Evolutionary conservation across 1,140 invertebrate genomes (phyloP).

Genomic region (Anoplolepis gracilipes): DNA sequence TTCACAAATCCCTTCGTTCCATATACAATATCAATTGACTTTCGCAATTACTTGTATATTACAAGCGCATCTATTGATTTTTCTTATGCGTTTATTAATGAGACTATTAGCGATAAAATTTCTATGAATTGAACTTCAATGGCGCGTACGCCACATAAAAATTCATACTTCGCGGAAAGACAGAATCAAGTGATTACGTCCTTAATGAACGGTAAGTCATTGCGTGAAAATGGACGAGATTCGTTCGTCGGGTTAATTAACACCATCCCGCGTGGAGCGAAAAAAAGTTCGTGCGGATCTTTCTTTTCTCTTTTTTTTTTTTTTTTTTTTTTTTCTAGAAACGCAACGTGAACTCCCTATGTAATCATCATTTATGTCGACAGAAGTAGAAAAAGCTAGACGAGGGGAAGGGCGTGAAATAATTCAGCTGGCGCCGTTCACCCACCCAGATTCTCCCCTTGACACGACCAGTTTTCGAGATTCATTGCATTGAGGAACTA

Average conservation of each 20-base stretch:
- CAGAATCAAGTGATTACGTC: slow-evolving; percentile 64
- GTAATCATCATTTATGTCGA: slow-evolving; percentile 59
- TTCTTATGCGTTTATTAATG: slow-evolving; percentile 19
- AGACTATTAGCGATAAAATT: neutral
- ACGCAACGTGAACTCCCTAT: slow-evolving; percentile 48
- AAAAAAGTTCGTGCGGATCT: slow-evolving; percentile 14
- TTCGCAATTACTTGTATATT: neutral
- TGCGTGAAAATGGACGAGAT: slow-evolving; percentile 50
- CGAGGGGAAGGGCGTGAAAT: slow-evolving; percentile 20
- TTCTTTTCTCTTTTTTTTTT: neutral
- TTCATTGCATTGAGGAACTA: neutral
- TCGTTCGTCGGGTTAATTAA: slow-evolving; percentile 56
- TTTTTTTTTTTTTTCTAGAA: neutral
- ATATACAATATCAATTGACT: slow-evolving; percentile 29
- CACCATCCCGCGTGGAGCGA: slow-evolving; percentile 31
- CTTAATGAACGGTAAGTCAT: slow-evolving; percentile 71
- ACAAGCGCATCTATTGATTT: neutral
- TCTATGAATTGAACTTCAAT: neutral
- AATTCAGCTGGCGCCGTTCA: slow-evolving; percentile 45
- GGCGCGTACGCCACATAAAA: slow-evolving; percentile 15
- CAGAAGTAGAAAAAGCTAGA: slow-evolving; percentile 49
- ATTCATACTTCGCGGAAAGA: slow-evolving; percentile 9
- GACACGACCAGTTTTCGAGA: slow-evolving; percentile 39
- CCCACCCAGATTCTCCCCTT: slow-evolving; percentile 16
- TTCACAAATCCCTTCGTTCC: slow-evolving; percentile 19